Conservation (phyloP, 2,888 invertebrate species). For the Leptopilina syphax region DNA sequence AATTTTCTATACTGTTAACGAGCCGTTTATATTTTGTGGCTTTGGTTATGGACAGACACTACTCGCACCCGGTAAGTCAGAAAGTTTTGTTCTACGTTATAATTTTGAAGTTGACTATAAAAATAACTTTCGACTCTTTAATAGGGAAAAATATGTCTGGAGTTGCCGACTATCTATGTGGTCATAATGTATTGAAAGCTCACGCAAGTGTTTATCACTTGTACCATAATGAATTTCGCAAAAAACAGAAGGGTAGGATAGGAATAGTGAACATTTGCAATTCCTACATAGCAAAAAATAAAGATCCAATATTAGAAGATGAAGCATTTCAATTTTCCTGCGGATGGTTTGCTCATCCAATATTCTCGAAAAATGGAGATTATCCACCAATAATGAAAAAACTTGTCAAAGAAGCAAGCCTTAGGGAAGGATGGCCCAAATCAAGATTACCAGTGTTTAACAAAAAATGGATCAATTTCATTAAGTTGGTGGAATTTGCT, state of each 20-base stretch:
- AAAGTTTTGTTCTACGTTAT: no score
- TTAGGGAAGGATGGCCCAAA: slow-evolving; percentile 71
- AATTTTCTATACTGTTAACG: slow-evolving; percentile 85
- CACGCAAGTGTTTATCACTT: slow-evolving; percentile 84
- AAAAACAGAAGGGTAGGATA: slow-evolving; percentile 78
- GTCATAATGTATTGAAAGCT: slow-evolving; percentile 84
- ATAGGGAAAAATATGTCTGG: slow-evolving; percentile 75
- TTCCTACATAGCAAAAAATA: slow-evolving; percentile 46
- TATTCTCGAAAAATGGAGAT: slow-evolving; percentile 77
- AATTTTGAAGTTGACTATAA: no score
- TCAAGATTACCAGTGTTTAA: slow-evolving; percentile 78
- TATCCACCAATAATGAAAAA: slow-evolving; percentile 78
- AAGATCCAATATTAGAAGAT: slow-evolving; percentile 50
- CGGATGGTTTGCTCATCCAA: slow-evolving; percentile 77
- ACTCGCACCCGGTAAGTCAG: not conserved
- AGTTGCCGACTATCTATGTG: slow-evolving; percentile 82
- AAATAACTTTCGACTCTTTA: not conserved
- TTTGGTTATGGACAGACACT: not conserved
- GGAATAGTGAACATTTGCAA: slow-evolving; percentile 40
- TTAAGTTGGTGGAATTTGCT: slow-evolving; percentile 67
- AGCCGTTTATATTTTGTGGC: slow-evolving; percentile 73
- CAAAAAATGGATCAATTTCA: slow-evolving; percentile 79
- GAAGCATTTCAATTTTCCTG: slow-evolving; percentile 71
- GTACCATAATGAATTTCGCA: slow-evolving; percentile 80
- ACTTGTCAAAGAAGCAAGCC: slow-evolving; percentile 75